These are phyloP conservation scores for Catharus minimus DNA, from an alignment of 2,113 vertebrate species.

Conservation along the genomic window DNA sequence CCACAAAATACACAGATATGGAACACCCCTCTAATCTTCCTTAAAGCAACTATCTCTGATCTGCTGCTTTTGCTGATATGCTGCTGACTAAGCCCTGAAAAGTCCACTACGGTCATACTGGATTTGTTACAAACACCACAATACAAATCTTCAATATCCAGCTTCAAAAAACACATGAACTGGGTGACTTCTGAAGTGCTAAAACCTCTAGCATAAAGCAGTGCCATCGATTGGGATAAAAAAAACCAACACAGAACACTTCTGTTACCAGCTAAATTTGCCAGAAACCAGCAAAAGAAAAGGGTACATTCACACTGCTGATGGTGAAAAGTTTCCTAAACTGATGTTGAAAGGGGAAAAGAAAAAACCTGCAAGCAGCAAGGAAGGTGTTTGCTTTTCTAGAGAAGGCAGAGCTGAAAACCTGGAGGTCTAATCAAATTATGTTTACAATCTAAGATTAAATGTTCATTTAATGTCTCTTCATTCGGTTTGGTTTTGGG, in stretches of 20 bases:
- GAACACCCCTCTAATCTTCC: neutral
- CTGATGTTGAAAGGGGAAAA: neutral
- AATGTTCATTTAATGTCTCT: neutral
- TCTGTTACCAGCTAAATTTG: neutral
- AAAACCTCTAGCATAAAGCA: neutral
- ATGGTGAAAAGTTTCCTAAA: neutral
- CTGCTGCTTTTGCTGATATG: neutral
- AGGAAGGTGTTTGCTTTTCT: neutral
- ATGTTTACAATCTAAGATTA: neutral
- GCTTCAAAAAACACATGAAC: neutral
- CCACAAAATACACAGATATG: fast-evolving
- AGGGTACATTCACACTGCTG: neutral
- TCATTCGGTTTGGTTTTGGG: neutral
- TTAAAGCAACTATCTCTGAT: neutral
- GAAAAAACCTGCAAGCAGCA: neutral
- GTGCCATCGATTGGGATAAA: no score
- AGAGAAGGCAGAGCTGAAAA: neutral
- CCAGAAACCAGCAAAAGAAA: neutral
- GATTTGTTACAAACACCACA: neutral
- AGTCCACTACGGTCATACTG: neutral
- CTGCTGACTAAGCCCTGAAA: neutral
- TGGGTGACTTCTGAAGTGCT: neutral
- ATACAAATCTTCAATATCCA: no score
- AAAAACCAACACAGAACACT: neutral
- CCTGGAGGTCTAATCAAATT: neutral